Percentiles rank a stretch among this genome's conserved stretches.
phyloP scores from a whole-genome alignment of 2,888 invertebrate species.

The Liposcelis brunnea region DNA sequence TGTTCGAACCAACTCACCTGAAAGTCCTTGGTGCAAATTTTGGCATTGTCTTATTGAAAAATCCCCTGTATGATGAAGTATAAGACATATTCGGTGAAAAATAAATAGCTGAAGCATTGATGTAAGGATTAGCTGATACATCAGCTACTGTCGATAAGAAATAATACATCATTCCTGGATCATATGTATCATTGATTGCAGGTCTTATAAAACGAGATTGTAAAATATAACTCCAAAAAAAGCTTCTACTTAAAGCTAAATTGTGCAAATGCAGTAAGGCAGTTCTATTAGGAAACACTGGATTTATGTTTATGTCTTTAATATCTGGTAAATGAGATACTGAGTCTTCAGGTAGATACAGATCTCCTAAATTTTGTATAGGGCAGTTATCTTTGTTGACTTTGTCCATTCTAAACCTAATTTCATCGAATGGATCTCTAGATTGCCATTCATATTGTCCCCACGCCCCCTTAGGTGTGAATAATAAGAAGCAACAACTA shows the following conservation, averaged over 20 bases:
- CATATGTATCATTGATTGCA: constrained; percentile 79
- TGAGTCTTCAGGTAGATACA: constrained; percentile 66
- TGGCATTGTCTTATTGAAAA: constrained; percentile 90
- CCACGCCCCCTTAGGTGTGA: constrained; percentile 39
- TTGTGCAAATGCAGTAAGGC: constrained; percentile 85
- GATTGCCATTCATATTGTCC: constrained; percentile 86
- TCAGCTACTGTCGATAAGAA: constrained; percentile 90
- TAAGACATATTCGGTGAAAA: constrained; percentile 90
- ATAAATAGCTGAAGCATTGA: constrained; percentile 85
- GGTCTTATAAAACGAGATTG: constrained; percentile 81
- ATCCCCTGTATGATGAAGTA: constrained; percentile 83
- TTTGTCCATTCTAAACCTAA: constrained; percentile 65
- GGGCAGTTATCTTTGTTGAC: constrained; percentile 78
- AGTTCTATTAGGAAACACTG: constrained; percentile 86
- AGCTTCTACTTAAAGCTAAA: constrained; percentile 88
- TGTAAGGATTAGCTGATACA: constrained; percentile 77
- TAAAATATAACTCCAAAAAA: constrained; percentile 88
- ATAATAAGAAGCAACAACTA: constrained; percentile 3
- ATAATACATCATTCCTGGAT: constrained; percentile 97
- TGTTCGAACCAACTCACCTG: constrained; percentile 23
- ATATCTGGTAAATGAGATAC: constrained; percentile 87
- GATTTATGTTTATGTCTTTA: constrained; percentile 85
- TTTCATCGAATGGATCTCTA: constrained; percentile 77
- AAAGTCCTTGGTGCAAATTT: constrained; percentile 87
- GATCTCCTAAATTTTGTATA: constrained; percentile 65